Evolutionary conservation across 2,888 invertebrate genomes (phyloP), one percentile per base, ranked within the genome.

Genomic region (Morinoia aosen): DNA sequence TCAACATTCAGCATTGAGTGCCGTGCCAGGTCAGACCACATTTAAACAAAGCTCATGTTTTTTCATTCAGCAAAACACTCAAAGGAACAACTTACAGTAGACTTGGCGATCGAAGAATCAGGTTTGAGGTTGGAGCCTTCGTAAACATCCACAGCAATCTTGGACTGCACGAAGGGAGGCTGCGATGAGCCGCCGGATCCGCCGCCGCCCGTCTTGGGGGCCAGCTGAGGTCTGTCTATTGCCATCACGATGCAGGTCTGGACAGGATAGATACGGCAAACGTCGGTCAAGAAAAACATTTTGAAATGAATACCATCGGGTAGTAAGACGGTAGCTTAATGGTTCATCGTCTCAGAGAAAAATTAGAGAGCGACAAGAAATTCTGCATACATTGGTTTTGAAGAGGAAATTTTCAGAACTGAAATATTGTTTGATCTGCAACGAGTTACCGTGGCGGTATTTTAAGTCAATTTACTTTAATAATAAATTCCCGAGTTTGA

Each of bases 161-260:
- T 25, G 33, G 57, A 93, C 57, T 93, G 56, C 19, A 93, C 4
- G 90, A 40, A 90, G 40, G 48, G 40, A 33, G 56, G 93, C 16
- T 57, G 14, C 58, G 56, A 33, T 12, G 93, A 19, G 12, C 57
- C 16, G n/a, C n/a, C 16, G 25, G 57, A 33, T 8, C 39, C 16
- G 16, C 16, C 57, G 40, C 25, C 16, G 40, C 2, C 12, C 90
- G 7, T 90, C 12, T 14, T 25, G 33, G 93, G 93, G 57, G 57
- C 57, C 19, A 93, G 93, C 58, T 93, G 93, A 57, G 93, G 93
- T 33, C 93, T 16, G 93, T 93, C 93, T 16, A 57, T 39, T 19
- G 93, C 57, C n/a, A 56, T n/a, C 0, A 93, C 33, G 25, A 93
- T 16, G 93, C 93, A 93, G 57, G 93, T 93, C 93, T 93, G 93